These are phyloP conservation scores for Nasonia giraulti DNA, from an alignment of 1,140 invertebrate species.

Conservation along the genomic window DNA sequence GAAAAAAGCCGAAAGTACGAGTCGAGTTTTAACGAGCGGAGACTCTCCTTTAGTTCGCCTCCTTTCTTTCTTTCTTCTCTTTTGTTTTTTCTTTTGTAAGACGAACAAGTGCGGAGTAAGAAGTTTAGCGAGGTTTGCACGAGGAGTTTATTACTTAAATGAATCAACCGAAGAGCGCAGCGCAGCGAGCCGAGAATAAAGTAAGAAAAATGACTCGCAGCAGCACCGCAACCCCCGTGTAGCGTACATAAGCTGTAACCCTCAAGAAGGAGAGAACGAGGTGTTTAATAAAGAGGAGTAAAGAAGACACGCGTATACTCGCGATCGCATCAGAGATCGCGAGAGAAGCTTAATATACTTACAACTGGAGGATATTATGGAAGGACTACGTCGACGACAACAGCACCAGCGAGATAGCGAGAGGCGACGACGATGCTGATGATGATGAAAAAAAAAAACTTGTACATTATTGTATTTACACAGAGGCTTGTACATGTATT, in stretches of 20 bases:
- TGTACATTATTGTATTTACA: constrained; percentile 73
- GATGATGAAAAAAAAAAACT: constrained; percentile 53
- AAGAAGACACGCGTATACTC: background rate
- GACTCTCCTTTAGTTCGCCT: background rate
- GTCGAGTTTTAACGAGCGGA: constrained; percentile 11
- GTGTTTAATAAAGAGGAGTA: background rate
- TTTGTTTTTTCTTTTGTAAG: background rate
- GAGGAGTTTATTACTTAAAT: constrained; percentile 27
- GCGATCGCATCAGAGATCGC: background rate
- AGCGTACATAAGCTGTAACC: background rate
- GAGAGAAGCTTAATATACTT: background rate
- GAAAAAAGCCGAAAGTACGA: constrained; percentile 25
- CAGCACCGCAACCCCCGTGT: too few species aligned
- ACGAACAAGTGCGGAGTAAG: background rate
- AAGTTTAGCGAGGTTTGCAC: constrained; percentile 25
- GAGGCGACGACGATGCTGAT: background rate
- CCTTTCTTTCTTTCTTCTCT: constrained; percentile 5
- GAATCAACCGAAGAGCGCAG: constrained; percentile 11
- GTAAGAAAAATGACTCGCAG: background rate
- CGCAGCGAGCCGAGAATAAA: background rate
- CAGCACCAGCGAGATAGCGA: background rate
- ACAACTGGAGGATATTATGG: background rate
- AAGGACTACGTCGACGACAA: background rate
- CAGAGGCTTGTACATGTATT: constrained; percentile 66
- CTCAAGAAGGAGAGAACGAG: background rate